These are phyloP conservation scores for Ormyrus thymus DNA, from an alignment of 2,888 invertebrate species.

Conservation along the genomic window DNA sequence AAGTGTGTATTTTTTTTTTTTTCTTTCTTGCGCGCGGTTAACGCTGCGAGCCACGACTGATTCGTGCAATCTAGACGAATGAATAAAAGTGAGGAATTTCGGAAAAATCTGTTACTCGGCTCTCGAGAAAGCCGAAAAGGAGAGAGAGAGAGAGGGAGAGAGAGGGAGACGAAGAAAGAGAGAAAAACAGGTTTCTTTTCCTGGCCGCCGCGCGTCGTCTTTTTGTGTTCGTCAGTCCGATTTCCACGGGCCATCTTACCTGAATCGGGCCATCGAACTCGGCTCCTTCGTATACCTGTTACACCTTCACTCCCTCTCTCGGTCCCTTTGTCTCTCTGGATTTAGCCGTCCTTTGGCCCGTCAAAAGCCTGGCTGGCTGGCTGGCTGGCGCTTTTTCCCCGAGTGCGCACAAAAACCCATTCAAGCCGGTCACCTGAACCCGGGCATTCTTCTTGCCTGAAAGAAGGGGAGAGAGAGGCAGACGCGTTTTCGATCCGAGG, in stretches of 20 bases:
- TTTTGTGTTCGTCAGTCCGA: constrained; percentile 49
- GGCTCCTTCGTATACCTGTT: constrained; percentile 32
- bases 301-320: constrained; percentile 31
- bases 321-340: constrained; percentile 37
- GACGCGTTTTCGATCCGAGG: constrained; percentile 28
- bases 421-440: constrained; percentile 57
- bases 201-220: neutral
- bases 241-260: constrained; percentile 52
- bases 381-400: constrained; percentile 55
- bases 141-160: neutral
- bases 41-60: no score
- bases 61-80: no score
- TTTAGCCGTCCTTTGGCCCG: constrained; percentile 47
- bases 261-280: constrained; percentile 56
- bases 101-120: no score
- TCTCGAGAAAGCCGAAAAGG: no score
- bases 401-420: constrained; percentile 54
- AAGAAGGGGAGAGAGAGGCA: constrained; percentile 15
- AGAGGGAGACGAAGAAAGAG: neutral
- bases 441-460: constrained; percentile 38
- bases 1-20: neutral
- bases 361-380: constrained; percentile 19
- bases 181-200: constrained; percentile 51
- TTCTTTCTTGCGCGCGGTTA: neutral
- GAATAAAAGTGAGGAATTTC: no score